phyloP scores from a whole-genome alignment of 1,140 invertebrate species.

The Nixonia krombeini region DNA sequence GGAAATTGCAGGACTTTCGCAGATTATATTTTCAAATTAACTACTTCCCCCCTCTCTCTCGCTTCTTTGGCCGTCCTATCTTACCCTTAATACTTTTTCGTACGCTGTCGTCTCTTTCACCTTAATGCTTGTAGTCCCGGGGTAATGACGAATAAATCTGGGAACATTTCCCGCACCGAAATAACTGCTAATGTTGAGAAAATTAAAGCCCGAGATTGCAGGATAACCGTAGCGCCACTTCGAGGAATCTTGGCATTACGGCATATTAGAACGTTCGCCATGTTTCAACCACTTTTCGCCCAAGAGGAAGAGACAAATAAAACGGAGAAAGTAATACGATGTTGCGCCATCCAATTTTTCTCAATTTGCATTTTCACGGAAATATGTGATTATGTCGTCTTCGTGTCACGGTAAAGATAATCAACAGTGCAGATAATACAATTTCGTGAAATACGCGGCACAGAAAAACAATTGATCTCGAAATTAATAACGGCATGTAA shows the following conservation, averaged over 20 bases:
- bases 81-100: conserved; percentile 15
- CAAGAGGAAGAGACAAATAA: background rate
- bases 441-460: too few relatives aligned
- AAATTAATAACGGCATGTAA: too few relatives aligned
- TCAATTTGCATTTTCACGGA: too few relatives aligned
- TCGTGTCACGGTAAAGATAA: too few relatives aligned
- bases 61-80: conserved; percentile 2
- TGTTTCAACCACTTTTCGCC: background rate
- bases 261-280: background rate
- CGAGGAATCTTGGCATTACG: background rate
- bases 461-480: too few relatives aligned
- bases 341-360: too few relatives aligned
- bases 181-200: conserved; percentile 13
- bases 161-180: conserved; percentile 8
- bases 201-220: conserved; percentile 11
- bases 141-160: conserved; percentile 34
- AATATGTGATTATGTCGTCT: too few relatives aligned
- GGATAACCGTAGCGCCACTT: background rate
- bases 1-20: conserved; percentile 51
- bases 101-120: background rate
- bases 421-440: too few relatives aligned
- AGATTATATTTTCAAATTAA: conserved; percentile 62
- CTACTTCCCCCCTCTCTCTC: conserved; percentile 18
- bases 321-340: too few relatives aligned
- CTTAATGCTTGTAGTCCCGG: conserved; percentile 3